phyloP scores from a whole-genome alignment of 2,888 invertebrate species.

The Cheilosia vernalis region DNA sequence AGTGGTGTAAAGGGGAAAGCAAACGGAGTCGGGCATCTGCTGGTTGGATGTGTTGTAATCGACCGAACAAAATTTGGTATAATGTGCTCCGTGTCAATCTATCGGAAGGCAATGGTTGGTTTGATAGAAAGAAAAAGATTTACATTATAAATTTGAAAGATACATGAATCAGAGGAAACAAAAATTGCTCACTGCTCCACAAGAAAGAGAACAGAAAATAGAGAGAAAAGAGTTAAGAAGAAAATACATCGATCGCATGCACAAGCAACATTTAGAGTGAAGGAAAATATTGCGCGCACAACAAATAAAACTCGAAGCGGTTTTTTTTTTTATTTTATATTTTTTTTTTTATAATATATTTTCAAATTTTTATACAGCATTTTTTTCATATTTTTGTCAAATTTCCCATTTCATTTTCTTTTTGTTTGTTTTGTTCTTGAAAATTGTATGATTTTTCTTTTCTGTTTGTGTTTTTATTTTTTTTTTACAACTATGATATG shows the following conservation, averaged over 20 bases:
- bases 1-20: slow-evolving; percentile 85
- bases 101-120: slow-evolving; percentile 12
- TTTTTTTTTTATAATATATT: slow-evolving; percentile 80
- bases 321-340: slow-evolving; percentile 76
- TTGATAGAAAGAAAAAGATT: slow-evolving; percentile 13
- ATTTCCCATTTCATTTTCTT: slow-evolving; percentile 74
- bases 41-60: slow-evolving; percentile 76
- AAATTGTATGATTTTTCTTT: slow-evolving; percentile 75
- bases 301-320: slow-evolving; percentile 59
- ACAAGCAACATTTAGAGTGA: slow-evolving; percentile 74
- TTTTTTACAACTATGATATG: slow-evolving; percentile 93
- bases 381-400: slow-evolving; percentile 78
- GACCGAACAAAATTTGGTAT: slow-evolving; percentile 76
- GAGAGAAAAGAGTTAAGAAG: slow-evolving; percentile 65
- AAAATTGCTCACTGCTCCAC: slow-evolving; percentile 61
- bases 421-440: slow-evolving; percentile 74
- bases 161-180: neutral
- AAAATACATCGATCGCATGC: slow-evolving; percentile 71
- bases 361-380: slow-evolving; percentile 82
- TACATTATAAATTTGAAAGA: slow-evolving; percentile 1
- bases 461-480: slow-evolving; percentile 56
- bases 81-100: slow-evolving; percentile 70
- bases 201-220: slow-evolving; percentile 72
- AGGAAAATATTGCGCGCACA: slow-evolving; percentile 57
- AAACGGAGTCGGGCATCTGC: slow-evolving; percentile 85